These are phyloP conservation scores for Leucoraja erinaceus DNA, from an alignment of 2,113 vertebrate species.

Conservation along the genomic window DNA sequence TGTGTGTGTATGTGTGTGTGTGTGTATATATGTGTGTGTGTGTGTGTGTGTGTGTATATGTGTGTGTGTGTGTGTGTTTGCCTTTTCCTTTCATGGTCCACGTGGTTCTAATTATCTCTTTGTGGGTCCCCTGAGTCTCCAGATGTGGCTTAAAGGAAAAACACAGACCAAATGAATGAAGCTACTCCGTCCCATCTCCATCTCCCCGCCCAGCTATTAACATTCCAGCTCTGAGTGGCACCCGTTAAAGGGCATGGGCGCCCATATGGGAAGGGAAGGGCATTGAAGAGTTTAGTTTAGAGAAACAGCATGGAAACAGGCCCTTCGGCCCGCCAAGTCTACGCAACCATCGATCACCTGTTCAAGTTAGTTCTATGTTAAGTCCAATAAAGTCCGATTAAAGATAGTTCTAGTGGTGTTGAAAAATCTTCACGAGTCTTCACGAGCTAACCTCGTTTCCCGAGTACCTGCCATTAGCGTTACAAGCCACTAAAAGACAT, in stretches of 20 bases:
- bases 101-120: constrained; percentile 3
- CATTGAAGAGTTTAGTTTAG: not conserved
- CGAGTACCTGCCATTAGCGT: no score
- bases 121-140: constrained; percentile 11
- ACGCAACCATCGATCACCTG: no score
- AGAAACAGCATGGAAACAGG: no score
- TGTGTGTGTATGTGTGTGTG: no score
- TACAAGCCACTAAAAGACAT: no score
- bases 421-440: no score
- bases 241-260: not conserved
- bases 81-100: not conserved
- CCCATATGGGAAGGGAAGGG: not conserved
- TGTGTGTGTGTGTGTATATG: not conserved
- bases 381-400: no score
- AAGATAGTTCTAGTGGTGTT: no score
- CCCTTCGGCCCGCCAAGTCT: no score
- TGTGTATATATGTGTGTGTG: no score
- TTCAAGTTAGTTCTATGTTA: no score
- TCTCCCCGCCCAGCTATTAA: not conserved
- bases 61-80: not conserved
- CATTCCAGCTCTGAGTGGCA: not conserved
- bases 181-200: not conserved
- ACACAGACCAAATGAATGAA: not conserved
- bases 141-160: constrained; percentile 29
- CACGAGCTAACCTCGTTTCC: no score